Conservation (phyloP, 2,888 invertebrate genomes). For the Aleiodes alternator region DNA sequence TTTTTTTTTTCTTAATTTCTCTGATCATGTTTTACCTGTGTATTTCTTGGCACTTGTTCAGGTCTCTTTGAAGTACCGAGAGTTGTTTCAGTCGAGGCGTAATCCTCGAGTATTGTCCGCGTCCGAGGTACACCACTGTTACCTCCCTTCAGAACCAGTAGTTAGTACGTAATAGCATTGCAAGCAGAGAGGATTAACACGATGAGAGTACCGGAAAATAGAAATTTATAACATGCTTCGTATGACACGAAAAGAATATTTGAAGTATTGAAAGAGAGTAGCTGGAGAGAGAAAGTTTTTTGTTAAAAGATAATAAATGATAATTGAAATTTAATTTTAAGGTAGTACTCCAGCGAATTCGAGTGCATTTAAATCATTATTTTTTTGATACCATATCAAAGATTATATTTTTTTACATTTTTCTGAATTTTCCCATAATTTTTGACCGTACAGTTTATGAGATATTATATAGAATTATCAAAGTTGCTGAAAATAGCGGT, state of each 20-base stretch:
- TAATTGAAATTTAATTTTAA: no score
- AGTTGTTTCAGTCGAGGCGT: constrained; percentile 72
- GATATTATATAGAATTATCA: no score
- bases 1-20: constrained; percentile 50
- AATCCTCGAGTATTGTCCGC: constrained; percentile 74
- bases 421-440: no score
- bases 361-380: not conserved
- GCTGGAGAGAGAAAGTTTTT: not conserved
- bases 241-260: constrained; percentile 33
- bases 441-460: no score
- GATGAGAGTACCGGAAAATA: constrained; percentile 63
- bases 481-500: no score
- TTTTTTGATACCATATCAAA: not conserved
- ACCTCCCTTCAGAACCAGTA: constrained; percentile 74
- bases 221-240: constrained; percentile 57
- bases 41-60: constrained; percentile 72
- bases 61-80: constrained; percentile 70
- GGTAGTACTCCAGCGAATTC: no score
- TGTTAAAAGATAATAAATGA: not conserved
- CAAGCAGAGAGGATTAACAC: constrained; percentile 70
- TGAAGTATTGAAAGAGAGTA: not conserved
- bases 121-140: constrained; percentile 73
- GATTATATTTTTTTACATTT: no score
- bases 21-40: constrained; percentile 70
- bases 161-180: constrained; percentile 74